Evolutionary conservation across 2,113 vertebrate genomes (phyloP).

Genomic region (Bos indicus): DNA sequence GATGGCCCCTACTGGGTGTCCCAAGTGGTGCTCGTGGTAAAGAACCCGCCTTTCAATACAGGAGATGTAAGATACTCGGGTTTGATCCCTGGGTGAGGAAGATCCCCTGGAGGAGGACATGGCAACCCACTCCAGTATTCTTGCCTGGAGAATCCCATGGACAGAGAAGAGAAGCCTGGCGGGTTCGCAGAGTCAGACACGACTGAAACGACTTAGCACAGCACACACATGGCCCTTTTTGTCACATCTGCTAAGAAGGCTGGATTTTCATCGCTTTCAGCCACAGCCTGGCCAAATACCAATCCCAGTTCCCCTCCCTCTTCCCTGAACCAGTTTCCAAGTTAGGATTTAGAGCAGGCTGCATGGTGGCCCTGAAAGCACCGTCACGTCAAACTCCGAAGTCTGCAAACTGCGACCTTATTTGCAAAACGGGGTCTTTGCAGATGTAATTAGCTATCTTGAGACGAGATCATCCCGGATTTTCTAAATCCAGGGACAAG

Average conservation of each 20-base stretch:
- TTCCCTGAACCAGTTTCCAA: accelerated
- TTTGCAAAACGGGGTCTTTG: not conserved
- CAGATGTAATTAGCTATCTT: not conserved
- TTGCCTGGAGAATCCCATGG: not conserved
- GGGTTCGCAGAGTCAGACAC: accelerated
- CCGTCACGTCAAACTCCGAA: not conserved
- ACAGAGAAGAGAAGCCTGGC: accelerated
- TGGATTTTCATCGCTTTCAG: not conserved
- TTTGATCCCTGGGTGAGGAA: not conserved
- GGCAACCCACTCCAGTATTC: not conserved
- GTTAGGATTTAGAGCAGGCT: not conserved
- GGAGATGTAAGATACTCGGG: not conserved
- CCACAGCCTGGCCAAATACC: not conserved
- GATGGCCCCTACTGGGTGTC: not conserved
- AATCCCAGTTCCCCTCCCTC: accelerated
- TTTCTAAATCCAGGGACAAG: not conserved
- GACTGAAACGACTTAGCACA: not conserved
- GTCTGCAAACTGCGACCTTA: not conserved
- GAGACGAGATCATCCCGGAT: not conserved
- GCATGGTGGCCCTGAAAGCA: accelerated
- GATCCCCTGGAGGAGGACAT: not conserved
- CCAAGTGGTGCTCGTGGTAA: not conserved
- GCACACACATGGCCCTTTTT: not conserved
- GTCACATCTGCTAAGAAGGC: not conserved
- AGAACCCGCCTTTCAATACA: not conserved